Percentiles rank a stretch among this genome's conserved stretches.
These are phyloP conservation scores for Spatulosminthurus flaviceps DNA, from an alignment of 2,888 invertebrate species.

Conservation along the genomic window DNA sequence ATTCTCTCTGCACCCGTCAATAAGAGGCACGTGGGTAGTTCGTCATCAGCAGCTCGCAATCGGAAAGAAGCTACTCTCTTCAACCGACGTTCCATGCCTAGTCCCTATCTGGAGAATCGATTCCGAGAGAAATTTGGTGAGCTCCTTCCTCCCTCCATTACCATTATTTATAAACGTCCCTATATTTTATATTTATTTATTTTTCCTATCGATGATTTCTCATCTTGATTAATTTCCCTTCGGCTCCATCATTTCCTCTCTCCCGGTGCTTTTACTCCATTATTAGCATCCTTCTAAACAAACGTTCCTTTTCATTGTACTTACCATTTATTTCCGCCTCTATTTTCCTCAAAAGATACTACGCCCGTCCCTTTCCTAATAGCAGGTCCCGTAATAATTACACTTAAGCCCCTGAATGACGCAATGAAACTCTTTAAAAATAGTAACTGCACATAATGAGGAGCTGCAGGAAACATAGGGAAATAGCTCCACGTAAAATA, in stretches of 20 bases:
- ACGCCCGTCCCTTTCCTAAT: background rate
- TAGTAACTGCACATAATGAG: no score
- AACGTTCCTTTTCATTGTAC: no score
- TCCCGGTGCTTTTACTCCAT: no score
- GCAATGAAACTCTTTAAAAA: background rate
- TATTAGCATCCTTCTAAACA: no score
- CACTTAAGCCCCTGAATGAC: no score
- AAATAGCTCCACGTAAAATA: no score
- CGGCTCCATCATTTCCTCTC: no score
- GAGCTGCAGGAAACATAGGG: no score
- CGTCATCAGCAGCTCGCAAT: constrained; percentile 48
- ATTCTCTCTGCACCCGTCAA: constrained; percentile 50
- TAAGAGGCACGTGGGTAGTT: constrained; percentile 59
- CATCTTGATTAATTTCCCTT: no score
- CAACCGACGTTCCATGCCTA: constrained; percentile 63
- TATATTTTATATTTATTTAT: background rate
- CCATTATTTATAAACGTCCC: background rate
- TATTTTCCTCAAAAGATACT: no score
- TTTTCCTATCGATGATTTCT: background rate
- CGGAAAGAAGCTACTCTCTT: constrained; percentile 57
- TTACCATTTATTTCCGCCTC: no score
- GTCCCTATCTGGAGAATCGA: constrained; percentile 60
- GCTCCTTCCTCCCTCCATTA: constrained; percentile 21
- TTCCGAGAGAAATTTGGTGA: constrained; percentile 62
- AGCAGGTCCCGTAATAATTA: no score